Conservation (phyloP, 2,797 vertebrate species). For the Todus mexicanus region DNA sequence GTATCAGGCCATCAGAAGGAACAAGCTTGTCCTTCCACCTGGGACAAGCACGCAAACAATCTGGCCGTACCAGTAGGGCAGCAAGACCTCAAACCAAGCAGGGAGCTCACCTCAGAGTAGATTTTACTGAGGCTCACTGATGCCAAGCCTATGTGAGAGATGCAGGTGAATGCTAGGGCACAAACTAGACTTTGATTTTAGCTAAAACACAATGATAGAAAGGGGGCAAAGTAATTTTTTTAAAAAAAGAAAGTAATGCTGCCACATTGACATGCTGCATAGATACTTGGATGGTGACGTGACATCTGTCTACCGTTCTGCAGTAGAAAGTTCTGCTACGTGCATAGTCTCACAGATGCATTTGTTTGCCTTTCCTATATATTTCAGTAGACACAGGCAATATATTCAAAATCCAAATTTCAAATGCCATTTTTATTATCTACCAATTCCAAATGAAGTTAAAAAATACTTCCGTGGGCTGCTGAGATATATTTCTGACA, state of each 20-base stretch:
- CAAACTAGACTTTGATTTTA: background rate
- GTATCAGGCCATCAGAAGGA: background rate
- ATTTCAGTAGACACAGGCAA: background rate
- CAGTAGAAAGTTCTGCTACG: background rate
- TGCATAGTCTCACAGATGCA: background rate
- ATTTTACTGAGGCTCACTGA: background rate
- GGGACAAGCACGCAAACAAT: background rate
- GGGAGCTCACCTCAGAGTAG: background rate
- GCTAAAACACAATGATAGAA: background rate
- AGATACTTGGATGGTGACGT: background rate
- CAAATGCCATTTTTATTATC: background rate
- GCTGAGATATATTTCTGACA: background rate
- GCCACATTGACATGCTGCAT: background rate
- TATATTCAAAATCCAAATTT: background rate
- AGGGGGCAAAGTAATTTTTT: background rate
- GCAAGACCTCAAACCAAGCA: background rate
- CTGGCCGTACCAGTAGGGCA: background rate
- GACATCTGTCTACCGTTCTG: background rate
- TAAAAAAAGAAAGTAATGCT: background rate
- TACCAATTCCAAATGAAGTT: background rate
- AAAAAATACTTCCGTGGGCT: background rate
- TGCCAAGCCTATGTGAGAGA: background rate
- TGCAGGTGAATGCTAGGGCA: background rate
- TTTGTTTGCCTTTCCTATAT: background rate
- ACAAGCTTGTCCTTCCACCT: background rate